phyloP scores from a whole-genome alignment of 1,140 invertebrate species.

The Scaptomyza graminum region DNA sequence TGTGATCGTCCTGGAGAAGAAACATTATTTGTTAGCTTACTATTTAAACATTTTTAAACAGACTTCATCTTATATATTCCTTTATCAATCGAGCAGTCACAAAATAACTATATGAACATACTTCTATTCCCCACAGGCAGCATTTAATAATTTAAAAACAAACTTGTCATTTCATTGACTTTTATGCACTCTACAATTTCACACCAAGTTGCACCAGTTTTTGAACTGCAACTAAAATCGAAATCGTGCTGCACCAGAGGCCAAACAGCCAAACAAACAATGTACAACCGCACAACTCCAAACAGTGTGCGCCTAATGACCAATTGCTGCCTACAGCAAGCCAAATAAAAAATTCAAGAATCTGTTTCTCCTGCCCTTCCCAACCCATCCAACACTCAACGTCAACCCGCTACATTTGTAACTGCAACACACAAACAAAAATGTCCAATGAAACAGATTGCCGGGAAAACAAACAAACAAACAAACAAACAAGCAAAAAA shows the following conservation, averaged over 20 bases:
- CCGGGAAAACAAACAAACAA: slow-evolving; percentile 69
- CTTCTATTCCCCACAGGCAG: not conserved
- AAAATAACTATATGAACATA: too few species aligned
- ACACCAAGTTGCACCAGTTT: not conserved
- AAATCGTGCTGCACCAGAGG: not conserved
- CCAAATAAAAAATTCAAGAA: slow-evolving; percentile 36
- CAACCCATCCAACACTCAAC: slow-evolving; percentile 26
- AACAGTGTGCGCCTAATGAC: slow-evolving; percentile 69
- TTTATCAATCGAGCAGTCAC: not conserved
- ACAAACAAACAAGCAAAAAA: slow-evolving; percentile 29
- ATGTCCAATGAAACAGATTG: slow-evolving; percentile 81
- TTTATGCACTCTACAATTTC: slow-evolving; percentile 11
- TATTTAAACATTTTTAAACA: too few species aligned
- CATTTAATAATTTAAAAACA: not conserved
- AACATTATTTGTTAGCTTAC: too few species aligned
- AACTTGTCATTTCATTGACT: not conserved
- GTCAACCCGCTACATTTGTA: slow-evolving; percentile 45
- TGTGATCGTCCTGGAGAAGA: too few species aligned
- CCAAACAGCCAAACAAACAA: slow-evolving; percentile 1
- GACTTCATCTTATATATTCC: not conserved
- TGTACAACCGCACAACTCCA: slow-evolving; percentile 49
- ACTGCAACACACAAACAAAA: slow-evolving; percentile 71
- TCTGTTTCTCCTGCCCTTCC: not conserved
- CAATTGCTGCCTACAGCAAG: slow-evolving; percentile 60
- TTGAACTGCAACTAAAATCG: not conserved